Evolutionary conservation across 2,113 vertebrate species (phyloP).

Genomic region (Perca fluviatilis): DNA sequence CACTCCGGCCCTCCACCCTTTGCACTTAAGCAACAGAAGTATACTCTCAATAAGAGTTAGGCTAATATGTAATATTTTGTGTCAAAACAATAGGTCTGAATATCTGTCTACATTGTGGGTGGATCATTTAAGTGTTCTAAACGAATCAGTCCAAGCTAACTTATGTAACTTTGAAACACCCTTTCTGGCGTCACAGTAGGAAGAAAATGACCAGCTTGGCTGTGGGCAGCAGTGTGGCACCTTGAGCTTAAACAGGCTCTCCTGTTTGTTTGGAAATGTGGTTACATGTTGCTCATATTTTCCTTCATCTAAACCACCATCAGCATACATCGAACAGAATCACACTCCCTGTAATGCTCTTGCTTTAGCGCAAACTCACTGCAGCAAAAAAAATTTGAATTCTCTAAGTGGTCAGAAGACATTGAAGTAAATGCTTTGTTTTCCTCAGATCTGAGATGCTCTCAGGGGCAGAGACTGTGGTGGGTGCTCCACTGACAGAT

Average conservation of each 20-base stretch:
- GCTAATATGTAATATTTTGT: neutral
- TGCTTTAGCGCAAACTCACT: neutral
- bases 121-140: neutral
- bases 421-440: slow-evolving; percentile 13
- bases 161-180: slow-evolving; percentile 32
- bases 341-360: neutral
- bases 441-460: slow-evolving; percentile 19
- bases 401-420: neutral
- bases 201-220: slow-evolving; percentile 62
- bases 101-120: neutral
- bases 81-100: slow-evolving; percentile 19
- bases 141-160: neutral
- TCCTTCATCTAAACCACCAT: slow-evolving; percentile 55
- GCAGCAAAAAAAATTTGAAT: neutral
- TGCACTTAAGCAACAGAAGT: neutral
- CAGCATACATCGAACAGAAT: slow-evolving; percentile 28
- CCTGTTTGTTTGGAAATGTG: slow-evolving; percentile 69
- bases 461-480: slow-evolving; percentile 10
- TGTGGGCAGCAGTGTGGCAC: slow-evolving; percentile 58
- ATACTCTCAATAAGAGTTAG: neutral
- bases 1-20: slow-evolving; percentile 36
- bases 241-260: slow-evolving; percentile 59
- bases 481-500: slow-evolving; percentile 43
- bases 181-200: slow-evolving; percentile 24
- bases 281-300: slow-evolving; percentile 64